phyloP scores from a whole-genome alignment of 2,888 invertebrate genomes.

The Rhorus exstirpatorius region DNA sequence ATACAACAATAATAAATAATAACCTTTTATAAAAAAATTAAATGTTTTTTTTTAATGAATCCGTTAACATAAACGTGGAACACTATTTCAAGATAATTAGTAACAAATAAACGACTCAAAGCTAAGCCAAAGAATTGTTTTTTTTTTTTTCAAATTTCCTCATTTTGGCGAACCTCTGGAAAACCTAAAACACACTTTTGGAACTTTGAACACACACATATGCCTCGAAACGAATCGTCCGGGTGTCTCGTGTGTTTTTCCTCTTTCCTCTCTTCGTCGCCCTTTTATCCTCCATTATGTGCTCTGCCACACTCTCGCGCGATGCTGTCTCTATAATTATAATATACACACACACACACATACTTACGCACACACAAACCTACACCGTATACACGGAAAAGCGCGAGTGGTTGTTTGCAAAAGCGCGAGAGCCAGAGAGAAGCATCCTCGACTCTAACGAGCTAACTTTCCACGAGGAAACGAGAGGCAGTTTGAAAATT shows the following conservation, averaged over 20 bases:
- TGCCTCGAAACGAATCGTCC: slow-evolving; percentile 34
- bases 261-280: slow-evolving; percentile 3
- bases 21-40: too few species aligned
- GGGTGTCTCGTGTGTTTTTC: background rate
- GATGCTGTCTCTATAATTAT: background rate
- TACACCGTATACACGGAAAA: too few species aligned
- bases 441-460: slow-evolving; percentile 75
- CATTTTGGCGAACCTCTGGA: background rate
- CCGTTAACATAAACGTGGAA: too few species aligned
- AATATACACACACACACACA: too few species aligned
- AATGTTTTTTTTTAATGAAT: too few species aligned
- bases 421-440: slow-evolving; percentile 32
- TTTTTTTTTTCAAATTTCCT: too few species aligned
- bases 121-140: too few species aligned
- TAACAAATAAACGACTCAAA: too few species aligned
- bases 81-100: too few species aligned
- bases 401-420: slow-evolving; percentile 36
- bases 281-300: slow-evolving; percentile 7
- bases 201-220: slow-evolving; percentile 14
- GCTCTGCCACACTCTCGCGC: slow-evolving; percentile 54
- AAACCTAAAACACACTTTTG: slow-evolving; percentile 12
- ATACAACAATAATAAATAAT: too few species aligned
- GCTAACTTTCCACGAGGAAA: slow-evolving; percentile 75
- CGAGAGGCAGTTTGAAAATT: slow-evolving; percentile 79
- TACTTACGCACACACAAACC: too few species aligned